These are phyloP conservation scores for Dryoscopus gambensis DNA, from an alignment of 2,113 vertebrate genomes.

Conservation along the genomic window DNA sequence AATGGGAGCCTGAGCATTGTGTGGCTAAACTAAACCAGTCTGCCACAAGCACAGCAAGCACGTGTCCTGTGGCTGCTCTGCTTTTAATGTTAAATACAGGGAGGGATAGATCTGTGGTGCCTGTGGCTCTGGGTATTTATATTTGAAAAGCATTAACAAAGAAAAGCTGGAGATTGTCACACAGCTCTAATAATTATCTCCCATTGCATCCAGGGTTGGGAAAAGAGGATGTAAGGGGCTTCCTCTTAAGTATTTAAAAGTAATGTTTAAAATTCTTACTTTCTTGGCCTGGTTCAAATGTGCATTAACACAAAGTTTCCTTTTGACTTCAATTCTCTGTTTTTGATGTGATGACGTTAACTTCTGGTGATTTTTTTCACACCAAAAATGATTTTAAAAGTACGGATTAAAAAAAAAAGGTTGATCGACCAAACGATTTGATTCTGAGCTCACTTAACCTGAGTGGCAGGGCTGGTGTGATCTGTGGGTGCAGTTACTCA, in stretches of 20 bases:
- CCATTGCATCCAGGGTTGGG: not conserved
- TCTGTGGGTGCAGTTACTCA: not conserved
- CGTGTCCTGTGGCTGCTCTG: not conserved
- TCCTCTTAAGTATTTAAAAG: not conserved
- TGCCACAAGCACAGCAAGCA: not conserved
- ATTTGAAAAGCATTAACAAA: not conserved
- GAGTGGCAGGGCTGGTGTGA: not conserved
- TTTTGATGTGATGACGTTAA: not conserved
- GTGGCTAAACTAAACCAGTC: not conserved
- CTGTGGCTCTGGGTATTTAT: not conserved
- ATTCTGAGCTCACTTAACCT: not conserved
- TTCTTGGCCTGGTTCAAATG: conserved; percentile 65
- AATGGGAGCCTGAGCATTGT: not conserved
- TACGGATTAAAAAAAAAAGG: not conserved
- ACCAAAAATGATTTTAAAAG: not conserved
- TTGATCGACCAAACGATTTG: not conserved
- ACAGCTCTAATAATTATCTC: conserved; percentile 53
- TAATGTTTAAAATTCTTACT: not conserved
- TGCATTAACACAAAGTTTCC: conserved; percentile 46
- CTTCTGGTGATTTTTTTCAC: not conserved
- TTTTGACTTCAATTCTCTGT: not conserved
- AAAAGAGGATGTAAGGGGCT: not conserved
- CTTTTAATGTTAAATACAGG: not conserved
- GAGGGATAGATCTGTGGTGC: not conserved
- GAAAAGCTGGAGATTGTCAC: not conserved